Base-by-base conservation (phyloP, 2,797 vertebrate genomes). In the Thunnus albacares region DNA sequence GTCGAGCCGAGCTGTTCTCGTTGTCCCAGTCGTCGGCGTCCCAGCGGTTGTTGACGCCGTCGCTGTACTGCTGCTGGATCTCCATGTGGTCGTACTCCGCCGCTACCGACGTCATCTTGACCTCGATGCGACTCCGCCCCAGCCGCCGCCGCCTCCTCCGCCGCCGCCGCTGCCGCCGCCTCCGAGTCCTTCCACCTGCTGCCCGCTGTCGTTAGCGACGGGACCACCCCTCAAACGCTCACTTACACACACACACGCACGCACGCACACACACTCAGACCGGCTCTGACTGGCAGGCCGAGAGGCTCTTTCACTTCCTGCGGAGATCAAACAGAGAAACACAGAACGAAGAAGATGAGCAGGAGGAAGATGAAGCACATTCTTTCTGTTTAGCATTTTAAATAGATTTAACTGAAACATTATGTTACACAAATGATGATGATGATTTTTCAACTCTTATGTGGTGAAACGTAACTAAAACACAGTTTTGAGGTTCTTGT, bases 21-120 rank as follows among this genome's bases (percentile, higher is more conserved):
- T 99, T 99, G 96, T 99, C 98, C 98, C 98, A 99, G 83, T 99
- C 98, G 0, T 99, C 98, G 0, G 93, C 92, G 1, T 99, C 98
- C 98, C 98, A 99, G 89, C 98, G 98, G 95, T 99, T 99, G 96
- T 99, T 99, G 93, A 99, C 97, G 1, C 97, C 97, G 0, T 96
- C 97, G 0, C 92, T 97, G 95, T 97, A 98, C 90, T 97, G 97
- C 93, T 99, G 98, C 77, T 98, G 97, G 94, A 99, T 98, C 91
- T 99, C 98, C 94, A 99, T 98, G 92, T 98, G 97, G 89, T 99
- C 98, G 12, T 90, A 97, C 81, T 99, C 98, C 76, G 96, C 97
- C 43, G 97, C 96, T 80, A 99, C 97, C 52, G 97, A 96, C 63
- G 97, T 98, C 97, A 98, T 99, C 90, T 79, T 96, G 94, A 94